A percentile compares a stretch with the other conserved stretches of the same genome.
Conservation (phyloP, 2,113 vertebrate genomes). For the Tyrannus savana region DNA sequence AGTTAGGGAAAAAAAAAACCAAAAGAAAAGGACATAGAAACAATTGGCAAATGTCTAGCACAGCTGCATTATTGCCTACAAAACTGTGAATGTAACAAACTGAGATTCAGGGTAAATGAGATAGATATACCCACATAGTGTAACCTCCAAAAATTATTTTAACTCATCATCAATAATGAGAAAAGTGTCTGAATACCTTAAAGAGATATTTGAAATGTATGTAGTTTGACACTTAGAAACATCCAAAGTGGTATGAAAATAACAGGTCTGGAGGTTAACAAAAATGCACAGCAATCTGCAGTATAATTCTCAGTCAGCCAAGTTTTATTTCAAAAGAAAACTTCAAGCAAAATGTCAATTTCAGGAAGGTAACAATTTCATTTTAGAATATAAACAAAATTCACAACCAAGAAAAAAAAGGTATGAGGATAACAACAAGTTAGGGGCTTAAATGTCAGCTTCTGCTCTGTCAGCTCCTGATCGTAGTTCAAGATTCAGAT, state of each 20-base stretch:
- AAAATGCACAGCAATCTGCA: conserved; percentile 16
- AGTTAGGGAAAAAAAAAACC: not conserved
- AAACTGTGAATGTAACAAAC: conserved; percentile 42
- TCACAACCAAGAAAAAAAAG: not conserved
- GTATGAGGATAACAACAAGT: not conserved
- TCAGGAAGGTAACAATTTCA: not conserved
- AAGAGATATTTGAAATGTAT: conserved; percentile 64
- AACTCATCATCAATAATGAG: conserved; percentile 62
- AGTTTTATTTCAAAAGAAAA: conserved; percentile 32
- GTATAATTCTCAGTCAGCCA: conserved; percentile 4
- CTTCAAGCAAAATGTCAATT: conserved; percentile 1
- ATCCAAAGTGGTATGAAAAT: conserved; percentile 32
- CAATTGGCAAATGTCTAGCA: conserved; percentile 51
- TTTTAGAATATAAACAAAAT: conserved; percentile 26
- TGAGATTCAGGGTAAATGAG: conserved; percentile 61
- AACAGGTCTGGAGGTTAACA: conserved; percentile 25
- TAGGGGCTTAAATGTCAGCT: not conserved
- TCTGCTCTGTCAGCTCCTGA: not conserved
- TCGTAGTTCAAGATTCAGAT: not conserved
- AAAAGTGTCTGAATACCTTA: conserved; percentile 61
- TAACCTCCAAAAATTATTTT: conserved; percentile 56
- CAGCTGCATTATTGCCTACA: conserved; percentile 67
- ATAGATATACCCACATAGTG: conserved; percentile 13
- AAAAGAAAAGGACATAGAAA: not conserved
- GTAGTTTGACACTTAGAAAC: conserved; percentile 39